phyloP scores from a whole-genome alignment of 2,797 vertebrate genomes.

The Toxotes lorentzi region DNA sequence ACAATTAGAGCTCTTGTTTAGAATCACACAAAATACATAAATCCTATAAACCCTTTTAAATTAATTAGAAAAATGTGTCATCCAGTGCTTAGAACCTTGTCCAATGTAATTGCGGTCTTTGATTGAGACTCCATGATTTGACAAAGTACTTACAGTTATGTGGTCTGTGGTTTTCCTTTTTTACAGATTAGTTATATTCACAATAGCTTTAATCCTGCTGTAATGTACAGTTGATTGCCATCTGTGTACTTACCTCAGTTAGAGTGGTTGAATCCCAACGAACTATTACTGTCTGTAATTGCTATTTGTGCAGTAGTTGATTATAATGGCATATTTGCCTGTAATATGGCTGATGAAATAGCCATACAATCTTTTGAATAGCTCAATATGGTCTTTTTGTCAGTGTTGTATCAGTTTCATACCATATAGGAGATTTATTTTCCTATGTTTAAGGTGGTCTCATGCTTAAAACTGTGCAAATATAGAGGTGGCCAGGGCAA shows the following conservation, averaged over 20 bases:
- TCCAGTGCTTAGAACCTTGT: not conserved
- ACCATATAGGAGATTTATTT: constrained; percentile 1
- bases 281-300: constrained; percentile 8
- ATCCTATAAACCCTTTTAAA: not conserved
- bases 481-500: constrained; percentile 63
- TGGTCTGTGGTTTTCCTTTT: not conserved
- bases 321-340: constrained; percentile 15
- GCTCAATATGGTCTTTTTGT: not conserved
- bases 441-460: constrained; percentile 15
- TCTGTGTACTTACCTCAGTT: not conserved
- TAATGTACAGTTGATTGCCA: not conserved
- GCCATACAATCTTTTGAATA: not conserved
- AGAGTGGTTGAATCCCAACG: not conserved
- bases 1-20: constrained; percentile 3
- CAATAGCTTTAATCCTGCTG: not conserved
- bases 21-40: constrained; percentile 1
- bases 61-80: not conserved
- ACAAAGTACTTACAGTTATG: not conserved
- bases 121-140: not conserved
- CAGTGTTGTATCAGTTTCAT: not conserved
- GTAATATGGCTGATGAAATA: constrained; percentile 7
- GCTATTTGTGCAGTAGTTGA: not conserved
- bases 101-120: not conserved
- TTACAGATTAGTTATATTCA: not conserved
- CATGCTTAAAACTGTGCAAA: constrained; percentile 33